These are phyloP conservation scores for Ctenochaetus hawaiiensis DNA, from an alignment of 2,797 vertebrate species.

Conservation along the genomic window DNA sequence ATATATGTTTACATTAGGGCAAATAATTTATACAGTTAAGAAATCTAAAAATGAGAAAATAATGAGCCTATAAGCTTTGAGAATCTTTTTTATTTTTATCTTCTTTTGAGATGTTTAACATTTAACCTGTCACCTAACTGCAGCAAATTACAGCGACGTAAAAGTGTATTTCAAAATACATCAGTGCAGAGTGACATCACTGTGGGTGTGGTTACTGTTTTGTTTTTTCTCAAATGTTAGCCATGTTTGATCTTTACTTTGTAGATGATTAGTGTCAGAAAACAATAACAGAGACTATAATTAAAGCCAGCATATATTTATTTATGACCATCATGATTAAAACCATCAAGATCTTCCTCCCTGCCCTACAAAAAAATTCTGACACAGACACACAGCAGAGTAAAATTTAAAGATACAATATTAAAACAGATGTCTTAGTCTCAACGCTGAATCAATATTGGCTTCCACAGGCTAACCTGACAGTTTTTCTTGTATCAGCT, in stretches of 20 bases:
- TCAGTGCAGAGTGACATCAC: neutral
- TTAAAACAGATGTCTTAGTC: neutral
- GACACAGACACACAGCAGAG: neutral
- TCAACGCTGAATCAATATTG: slow-evolving; percentile 11
- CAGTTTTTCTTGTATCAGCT: neutral
- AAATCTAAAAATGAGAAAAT: too few relatives aligned
- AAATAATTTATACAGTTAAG: too few relatives aligned
- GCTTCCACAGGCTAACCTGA: neutral
- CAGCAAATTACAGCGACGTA: too few relatives aligned
- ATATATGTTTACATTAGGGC: too few relatives aligned
- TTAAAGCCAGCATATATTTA: slow-evolving; percentile 5
- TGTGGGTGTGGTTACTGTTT: neutral
- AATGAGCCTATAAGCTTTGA: too few relatives aligned
- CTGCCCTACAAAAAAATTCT: too few relatives aligned
- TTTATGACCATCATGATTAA: neutral
- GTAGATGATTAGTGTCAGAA: neutral
- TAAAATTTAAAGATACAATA: slow-evolving; percentile 4
- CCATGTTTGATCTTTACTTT: neutral
- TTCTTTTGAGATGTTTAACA: too few relatives aligned
- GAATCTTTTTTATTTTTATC: too few relatives aligned
- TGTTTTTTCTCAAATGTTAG: neutral
- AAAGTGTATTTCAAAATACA: neutral
- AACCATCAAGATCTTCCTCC: neutral
- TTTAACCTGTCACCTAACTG: too few relatives aligned
- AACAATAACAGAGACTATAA: neutral